Conservation (phyloP, 2,797 vertebrate species). For the Rhinophrynus dorsalis region DNA sequence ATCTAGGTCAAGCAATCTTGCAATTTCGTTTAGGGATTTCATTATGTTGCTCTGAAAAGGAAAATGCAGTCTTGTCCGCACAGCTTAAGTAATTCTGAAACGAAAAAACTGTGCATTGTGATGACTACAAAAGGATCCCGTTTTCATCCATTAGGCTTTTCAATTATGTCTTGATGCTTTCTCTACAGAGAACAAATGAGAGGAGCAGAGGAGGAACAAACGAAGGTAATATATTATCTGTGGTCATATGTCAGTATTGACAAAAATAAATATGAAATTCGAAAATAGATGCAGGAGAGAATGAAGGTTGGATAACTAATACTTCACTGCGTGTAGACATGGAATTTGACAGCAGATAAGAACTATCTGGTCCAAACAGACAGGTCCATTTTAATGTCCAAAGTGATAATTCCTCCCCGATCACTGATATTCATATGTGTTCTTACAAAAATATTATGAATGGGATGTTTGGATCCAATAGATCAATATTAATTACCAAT, state of each 20-base stretch:
- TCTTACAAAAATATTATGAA: too few species aligned
- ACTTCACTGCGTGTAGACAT: slow-evolving; percentile 9
- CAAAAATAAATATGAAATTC: slow-evolving; percentile 66
- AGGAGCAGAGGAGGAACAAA: slow-evolving; percentile 22
- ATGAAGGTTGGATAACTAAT: slow-evolving; percentile 56
- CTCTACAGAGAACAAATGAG: slow-evolving; percentile 53
- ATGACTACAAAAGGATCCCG: slow-evolving; percentile 68
- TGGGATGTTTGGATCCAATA: too few species aligned
- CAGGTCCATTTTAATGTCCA: too few species aligned
- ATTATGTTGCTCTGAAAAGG: slow-evolving; percentile 69
- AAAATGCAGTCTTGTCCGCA: slow-evolving; percentile 73
- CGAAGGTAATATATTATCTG: slow-evolving; percentile 62
- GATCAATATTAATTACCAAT: too few species aligned
- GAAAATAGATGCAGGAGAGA: slow-evolving; percentile 59
- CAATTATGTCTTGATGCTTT: slow-evolving; percentile 66
- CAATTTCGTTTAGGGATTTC: slow-evolving; percentile 74
- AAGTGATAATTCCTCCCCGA: too few species aligned
- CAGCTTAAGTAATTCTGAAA: slow-evolving; percentile 70
- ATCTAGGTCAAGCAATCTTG: slow-evolving; percentile 68
- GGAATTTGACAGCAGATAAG: not conserved
- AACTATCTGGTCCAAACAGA: not conserved
- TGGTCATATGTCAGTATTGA: slow-evolving; percentile 67
- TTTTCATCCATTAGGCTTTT: slow-evolving; percentile 72
- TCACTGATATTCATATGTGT: too few species aligned
- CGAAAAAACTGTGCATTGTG: slow-evolving; percentile 70